These are phyloP conservation scores for Myotis planiceps DNA, from an alignment of 2,797 vertebrate genomes.

Conservation along the genomic window DNA sequence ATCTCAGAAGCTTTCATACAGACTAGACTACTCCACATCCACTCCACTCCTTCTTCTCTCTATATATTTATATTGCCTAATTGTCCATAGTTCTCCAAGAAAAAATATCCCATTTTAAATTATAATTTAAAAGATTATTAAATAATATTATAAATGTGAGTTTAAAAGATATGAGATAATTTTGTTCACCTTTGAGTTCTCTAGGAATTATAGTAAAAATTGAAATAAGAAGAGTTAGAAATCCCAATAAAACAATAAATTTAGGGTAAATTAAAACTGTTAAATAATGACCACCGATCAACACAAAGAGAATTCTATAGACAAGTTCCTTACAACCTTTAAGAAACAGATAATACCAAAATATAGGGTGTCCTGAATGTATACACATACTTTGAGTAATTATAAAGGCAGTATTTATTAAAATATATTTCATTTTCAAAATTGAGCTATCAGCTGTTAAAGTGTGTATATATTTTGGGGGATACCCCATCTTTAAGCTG, in stretches of 20 bases:
- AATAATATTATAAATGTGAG: background rate
- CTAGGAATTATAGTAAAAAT: background rate
- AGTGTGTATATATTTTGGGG: no score
- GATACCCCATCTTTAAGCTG: background rate
- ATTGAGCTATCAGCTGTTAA: no score
- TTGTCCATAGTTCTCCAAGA: background rate
- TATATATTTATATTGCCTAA: background rate
- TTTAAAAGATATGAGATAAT: background rate
- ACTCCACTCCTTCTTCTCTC: rapidly evolving
- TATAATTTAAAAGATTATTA: background rate
- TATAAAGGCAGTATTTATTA: no score
- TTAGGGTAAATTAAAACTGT: background rate
- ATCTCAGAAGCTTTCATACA: rapidly evolving
- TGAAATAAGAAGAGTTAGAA: background rate
- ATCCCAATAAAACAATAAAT: background rate
- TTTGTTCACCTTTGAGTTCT: background rate
- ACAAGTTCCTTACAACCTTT: background rate
- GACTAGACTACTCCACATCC: rapidly evolving
- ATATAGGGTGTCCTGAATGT: no score
- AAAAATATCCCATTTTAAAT: background rate
- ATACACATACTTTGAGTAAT: no score
- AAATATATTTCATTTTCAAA: no score
- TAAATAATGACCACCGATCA: background rate
- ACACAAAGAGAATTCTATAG: background rate
- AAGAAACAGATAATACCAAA: background rate